A percentile compares a stretch with the other conserved stretches of the same genome.
These are phyloP conservation scores for Nannoperca obscura DNA, from an alignment of 2,797 vertebrate species.

Conservation along the genomic window DNA sequence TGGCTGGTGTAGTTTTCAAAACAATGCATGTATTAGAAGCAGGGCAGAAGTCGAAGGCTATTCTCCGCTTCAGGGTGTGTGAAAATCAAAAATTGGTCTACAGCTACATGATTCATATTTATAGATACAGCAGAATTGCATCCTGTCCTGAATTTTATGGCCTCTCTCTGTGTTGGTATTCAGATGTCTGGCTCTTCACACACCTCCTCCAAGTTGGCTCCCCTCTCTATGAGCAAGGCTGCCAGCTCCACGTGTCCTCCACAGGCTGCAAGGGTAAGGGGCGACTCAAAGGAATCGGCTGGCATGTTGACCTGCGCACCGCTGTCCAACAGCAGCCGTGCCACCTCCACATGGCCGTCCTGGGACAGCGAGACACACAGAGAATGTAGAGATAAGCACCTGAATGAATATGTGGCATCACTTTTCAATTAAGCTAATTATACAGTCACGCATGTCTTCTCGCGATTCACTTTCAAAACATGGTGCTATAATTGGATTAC, in stretches of 20 bases:
- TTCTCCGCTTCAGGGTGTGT: neutral
- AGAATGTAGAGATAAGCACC: slow-evolving; percentile 85
- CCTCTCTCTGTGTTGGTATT: slow-evolving; percentile 6
- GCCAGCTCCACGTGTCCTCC: slow-evolving; percentile 98
- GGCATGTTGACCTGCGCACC: slow-evolving; percentile 99
- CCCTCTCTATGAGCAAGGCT: slow-evolving; percentile 96
- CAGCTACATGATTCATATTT: slow-evolving; percentile 9
- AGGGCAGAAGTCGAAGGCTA: neutral
- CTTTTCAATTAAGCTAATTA: neutral
- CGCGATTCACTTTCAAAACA: neutral
- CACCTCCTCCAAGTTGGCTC: slow-evolving; percentile 97
- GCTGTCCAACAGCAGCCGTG: slow-evolving; percentile 97
- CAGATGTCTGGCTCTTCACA: neutral
- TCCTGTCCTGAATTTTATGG: neutral
- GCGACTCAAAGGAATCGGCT: slow-evolving; percentile 98
- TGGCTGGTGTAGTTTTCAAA: neutral
- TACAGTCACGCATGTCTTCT: too few relatives aligned
- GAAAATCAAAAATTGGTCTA: neutral
- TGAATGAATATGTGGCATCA: slow-evolving; percentile 60
- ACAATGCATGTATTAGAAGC: neutral
- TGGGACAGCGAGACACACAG: slow-evolving; percentile 87
- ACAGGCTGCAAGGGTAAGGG: slow-evolving; percentile 96
- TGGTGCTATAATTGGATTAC: neutral
- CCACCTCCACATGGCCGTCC: slow-evolving; percentile 99
- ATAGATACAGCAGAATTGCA: neutral